Percentiles rank a stretch among this genome's conserved stretches.
phyloP scores from a whole-genome alignment of 2,888 invertebrate genomes.

The Aquatica leii region DNA sequence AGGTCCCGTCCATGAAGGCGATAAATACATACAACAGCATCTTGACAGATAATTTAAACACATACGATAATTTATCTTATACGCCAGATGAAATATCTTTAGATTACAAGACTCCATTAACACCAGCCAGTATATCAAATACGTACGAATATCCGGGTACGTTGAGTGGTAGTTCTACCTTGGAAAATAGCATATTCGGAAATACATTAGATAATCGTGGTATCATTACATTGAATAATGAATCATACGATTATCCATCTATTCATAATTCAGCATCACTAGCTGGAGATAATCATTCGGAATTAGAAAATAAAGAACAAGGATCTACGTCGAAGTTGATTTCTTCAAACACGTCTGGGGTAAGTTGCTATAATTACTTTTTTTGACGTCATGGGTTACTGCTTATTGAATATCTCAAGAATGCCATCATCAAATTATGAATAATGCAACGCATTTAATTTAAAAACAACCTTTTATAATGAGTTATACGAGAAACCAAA shows the following conservation, averaged over 20 bases:
- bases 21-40: slow-evolving; percentile 58
- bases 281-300: slow-evolving; percentile 47
- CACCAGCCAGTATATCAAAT: slow-evolving; percentile 17
- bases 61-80: slow-evolving; percentile 49
- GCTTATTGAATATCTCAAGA: neutral
- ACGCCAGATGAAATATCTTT: slow-evolving; percentile 45
- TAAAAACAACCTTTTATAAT: too few species aligned
- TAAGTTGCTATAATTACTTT: slow-evolving; percentile 42
- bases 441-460: too few species aligned
- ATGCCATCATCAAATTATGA: too few species aligned
- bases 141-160: slow-evolving; percentile 24
- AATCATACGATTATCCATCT: slow-evolving; percentile 51
- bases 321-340: slow-evolving; percentile 56
- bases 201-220: slow-evolving; percentile 15
- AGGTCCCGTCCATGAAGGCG: slow-evolving; percentile 56
- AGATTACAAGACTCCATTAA: slow-evolving; percentile 24
- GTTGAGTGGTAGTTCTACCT: slow-evolving; percentile 12
- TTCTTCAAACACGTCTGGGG: slow-evolving; percentile 53
- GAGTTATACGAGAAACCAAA: neutral
- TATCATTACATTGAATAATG: slow-evolving; percentile 35
- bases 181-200: slow-evolving; percentile 15
- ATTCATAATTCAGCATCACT: slow-evolving; percentile 50
- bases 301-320: slow-evolving; percentile 49
- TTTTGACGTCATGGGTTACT: slow-evolving; percentile 5
- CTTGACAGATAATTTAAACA: slow-evolving; percentile 42